Percentiles rank a stretch among this genome's conserved stretches.
These are phyloP conservation scores for Crenuchus spilurus DNA, from an alignment of 2,797 vertebrate species.

Conservation along the genomic window DNA sequence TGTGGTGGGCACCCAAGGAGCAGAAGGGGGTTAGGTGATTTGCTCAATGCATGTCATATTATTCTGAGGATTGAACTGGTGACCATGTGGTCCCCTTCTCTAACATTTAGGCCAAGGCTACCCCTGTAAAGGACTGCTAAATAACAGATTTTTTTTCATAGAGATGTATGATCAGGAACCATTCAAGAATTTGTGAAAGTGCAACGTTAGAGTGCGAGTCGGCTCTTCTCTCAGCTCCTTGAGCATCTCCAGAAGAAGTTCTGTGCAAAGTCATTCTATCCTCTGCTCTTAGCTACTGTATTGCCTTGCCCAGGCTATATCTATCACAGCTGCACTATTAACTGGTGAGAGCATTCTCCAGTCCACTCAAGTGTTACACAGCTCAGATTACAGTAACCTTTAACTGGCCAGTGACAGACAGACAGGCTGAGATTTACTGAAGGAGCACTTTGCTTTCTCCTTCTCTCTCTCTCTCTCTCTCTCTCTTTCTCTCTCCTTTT, in stretches of 20 bases:
- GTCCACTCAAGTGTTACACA: slow-evolving; percentile 59
- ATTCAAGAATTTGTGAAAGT: not conserved
- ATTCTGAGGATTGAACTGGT: too few species aligned
- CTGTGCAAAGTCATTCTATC: slow-evolving; percentile 52
- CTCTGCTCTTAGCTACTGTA: slow-evolving; percentile 41
- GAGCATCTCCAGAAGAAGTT: slow-evolving; percentile 36
- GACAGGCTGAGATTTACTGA: slow-evolving; percentile 56
- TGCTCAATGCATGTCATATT: too few species aligned
- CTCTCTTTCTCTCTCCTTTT: slow-evolving; percentile 31
- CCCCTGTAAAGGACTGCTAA: too few species aligned
- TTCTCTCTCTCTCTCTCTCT: slow-evolving; percentile 28
- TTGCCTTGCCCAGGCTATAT: slow-evolving; percentile 43
- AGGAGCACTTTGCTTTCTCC: slow-evolving; percentile 51
- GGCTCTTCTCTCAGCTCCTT: not conserved
- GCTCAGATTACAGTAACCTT: slow-evolving; percentile 67
- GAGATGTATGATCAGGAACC: not conserved
- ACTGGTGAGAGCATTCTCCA: slow-evolving; percentile 56
- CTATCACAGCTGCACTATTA: slow-evolving; percentile 58
- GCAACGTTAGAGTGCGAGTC: not conserved
- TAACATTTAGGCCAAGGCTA: too few species aligned
- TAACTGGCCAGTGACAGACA: slow-evolving; percentile 60
- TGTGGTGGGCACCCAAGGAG: too few species aligned
- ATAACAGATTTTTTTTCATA: too few species aligned
- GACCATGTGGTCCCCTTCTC: too few species aligned
- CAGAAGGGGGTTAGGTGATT: too few species aligned